Conservation (phyloP, 2,113 vertebrate species). For the Himantopus leucocephalus region DNA sequence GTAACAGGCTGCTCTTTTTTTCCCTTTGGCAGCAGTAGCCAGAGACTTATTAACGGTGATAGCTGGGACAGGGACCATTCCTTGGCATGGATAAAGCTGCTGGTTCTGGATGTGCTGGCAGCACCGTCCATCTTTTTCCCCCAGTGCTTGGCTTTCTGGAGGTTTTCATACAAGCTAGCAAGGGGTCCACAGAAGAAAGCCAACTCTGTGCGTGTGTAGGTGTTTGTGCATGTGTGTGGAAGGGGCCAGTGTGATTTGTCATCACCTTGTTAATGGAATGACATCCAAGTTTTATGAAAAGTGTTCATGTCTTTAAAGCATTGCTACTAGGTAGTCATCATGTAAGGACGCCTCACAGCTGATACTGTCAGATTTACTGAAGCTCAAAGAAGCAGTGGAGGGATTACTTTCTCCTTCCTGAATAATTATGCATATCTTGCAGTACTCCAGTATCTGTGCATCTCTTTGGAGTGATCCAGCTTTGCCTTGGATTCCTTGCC, state of each 20-base stretch:
- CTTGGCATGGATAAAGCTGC: neutral
- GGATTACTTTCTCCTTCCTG: neutral
- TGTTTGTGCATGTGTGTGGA: neutral
- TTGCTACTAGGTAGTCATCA: neutral
- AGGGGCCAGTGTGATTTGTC: neutral
- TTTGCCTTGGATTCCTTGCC: neutral
- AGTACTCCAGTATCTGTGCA: neutral
- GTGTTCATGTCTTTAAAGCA: neutral
- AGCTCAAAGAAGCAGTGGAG: neutral
- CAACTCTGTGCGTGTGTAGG: neutral
- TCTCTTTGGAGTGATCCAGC: neutral
- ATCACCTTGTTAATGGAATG: neutral
- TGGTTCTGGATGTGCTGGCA: neutral
- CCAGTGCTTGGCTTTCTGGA: neutral
- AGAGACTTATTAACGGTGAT: neutral
- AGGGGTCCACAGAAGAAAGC: neutral
- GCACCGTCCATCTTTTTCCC: neutral
- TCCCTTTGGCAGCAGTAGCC: neutral
- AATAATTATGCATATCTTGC: neutral
- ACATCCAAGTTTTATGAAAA: neutral
- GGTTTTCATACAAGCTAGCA: neutral
- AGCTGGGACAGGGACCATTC: neutral
- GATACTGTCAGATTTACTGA: neutral
- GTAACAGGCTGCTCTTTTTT: neutral
- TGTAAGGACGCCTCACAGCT: neutral